Conservation (phyloP, 1,140 invertebrate species). For the Drosophila tropicalis region DNA sequence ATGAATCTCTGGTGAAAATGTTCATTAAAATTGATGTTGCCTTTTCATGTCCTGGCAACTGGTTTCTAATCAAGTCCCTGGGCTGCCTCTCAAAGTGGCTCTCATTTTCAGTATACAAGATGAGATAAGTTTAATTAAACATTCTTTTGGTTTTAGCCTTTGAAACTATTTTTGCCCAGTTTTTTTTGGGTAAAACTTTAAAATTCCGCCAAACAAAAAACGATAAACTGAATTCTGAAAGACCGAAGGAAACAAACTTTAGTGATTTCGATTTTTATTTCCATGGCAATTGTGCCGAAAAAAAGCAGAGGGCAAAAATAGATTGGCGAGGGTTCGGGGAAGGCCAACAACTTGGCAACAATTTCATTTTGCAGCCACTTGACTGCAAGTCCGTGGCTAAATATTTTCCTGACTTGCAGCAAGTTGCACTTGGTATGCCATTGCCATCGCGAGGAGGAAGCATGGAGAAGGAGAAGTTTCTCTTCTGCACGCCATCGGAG, state of each 20-base stretch:
- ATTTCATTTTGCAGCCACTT: conserved; percentile 66
- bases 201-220: conserved; percentile 37
- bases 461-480: conserved; percentile 29
- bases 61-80: conserved; percentile 62
- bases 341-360: conserved; percentile 63
- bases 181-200: conserved; percentile 43
- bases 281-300: conserved; percentile 22
- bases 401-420: conserved; percentile 20
- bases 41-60: conserved; percentile 26
- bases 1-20: conserved; percentile 47
- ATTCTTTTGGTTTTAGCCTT: conserved; percentile 9
- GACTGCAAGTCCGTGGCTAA: conserved; percentile 40
- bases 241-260: conserved; percentile 58
- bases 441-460: conserved; percentile 7
- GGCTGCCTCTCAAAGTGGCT: background rate
- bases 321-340: conserved; percentile 30
- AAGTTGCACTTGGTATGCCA: conserved; percentile 56
- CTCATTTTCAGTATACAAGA: conserved; percentile 33
- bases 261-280: conserved; percentile 77
- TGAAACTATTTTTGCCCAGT: conserved; percentile 23
- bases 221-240: background rate
- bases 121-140: conserved; percentile 79
- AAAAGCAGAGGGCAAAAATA: background rate
- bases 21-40: background rate
- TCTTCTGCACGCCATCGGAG: conserved; percentile 19